Base-by-base conservation (phyloP, 2,888 invertebrate species). In the Tortrix viridana region DNA sequence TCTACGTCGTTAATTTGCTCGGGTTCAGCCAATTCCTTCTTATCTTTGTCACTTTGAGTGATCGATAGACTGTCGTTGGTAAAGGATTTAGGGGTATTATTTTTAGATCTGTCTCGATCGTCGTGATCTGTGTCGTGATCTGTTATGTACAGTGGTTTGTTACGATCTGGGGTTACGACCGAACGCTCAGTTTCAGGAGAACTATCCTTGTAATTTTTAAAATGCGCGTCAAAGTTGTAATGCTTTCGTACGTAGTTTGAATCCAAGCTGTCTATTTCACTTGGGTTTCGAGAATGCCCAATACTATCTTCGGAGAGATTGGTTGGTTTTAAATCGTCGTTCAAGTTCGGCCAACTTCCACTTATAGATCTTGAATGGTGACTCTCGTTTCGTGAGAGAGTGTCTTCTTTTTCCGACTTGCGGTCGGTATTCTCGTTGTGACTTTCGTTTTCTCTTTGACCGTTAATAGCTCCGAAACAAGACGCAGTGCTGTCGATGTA, bases 241-340 rank as follows among this genome's bases (percentile, higher is more conserved):
- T 93, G 92, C 78, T 93, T 93, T 71, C 93, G 88, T 46, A 93
- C 92, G 83, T 92, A 93, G 74, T 93, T 93, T 1, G 93, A 93
- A 79, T 93, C 93, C 71, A 93, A 82, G 77, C 93, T 93, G 72
- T 94, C 94, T 65, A 93, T 92, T 82, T 93, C 93, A 73, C 92
- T 93, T 41, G 90, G 92, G 68, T 92, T 92, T 18, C 90, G 87
- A 16, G 92, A 92, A 71, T 89, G 89, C 3, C 88, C 86, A 60
- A 92, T 86, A 67, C 91, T 91, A 66, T 91, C 92, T 82, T 92
- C 92, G n/a, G 90, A 89, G 57, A 87, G 77, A 71, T 88, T 86
- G 56, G 79, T 85, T 68, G 81, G 88, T 74, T 90, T 91, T 52
- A 78, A 71, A 68, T 91, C 90, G 73, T 92, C 91, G 69, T 86